phyloP scores from a whole-genome alignment of 2,113 vertebrate genomes.

The Romanogobio albipinnatus region DNA sequence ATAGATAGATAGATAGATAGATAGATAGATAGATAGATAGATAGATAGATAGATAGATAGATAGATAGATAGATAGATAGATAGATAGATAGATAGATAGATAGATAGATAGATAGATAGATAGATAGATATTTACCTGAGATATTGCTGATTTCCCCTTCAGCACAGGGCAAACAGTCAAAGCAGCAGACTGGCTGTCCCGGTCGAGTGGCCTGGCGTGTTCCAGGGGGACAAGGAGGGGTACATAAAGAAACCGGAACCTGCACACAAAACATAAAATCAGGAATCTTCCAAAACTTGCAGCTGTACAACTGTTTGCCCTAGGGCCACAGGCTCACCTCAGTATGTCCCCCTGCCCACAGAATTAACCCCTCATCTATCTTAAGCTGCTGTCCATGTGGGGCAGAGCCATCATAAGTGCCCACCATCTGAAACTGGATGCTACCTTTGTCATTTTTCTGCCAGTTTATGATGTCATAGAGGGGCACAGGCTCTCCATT shows the following conservation, averaged over 20 bases:
- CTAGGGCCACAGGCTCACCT: slow-evolving; percentile 58
- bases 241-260: slow-evolving; percentile 74
- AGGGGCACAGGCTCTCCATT: slow-evolving; percentile 77
- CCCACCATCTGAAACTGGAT: slow-evolving; percentile 75
- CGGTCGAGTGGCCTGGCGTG: slow-evolving; percentile 65
- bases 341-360: slow-evolving; percentile 67
- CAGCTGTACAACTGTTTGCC: neutral
- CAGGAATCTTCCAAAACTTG: neutral
- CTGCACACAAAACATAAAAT: slow-evolving; percentile 53
- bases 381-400: slow-evolving; percentile 62
- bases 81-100: neutral
- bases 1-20: no score
- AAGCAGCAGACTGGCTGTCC: slow-evolving; percentile 74
- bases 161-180: slow-evolving; percentile 76
- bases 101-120: neutral
- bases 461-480: slow-evolving; percentile 82
- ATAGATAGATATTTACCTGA: slow-evolving; percentile 61
- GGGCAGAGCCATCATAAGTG: slow-evolving; percentile 74
- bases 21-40: no score
- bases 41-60: no score
- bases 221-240: slow-evolving; percentile 69
- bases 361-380: slow-evolving; percentile 67
- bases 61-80: no score
- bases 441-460: slow-evolving; percentile 62
- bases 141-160: slow-evolving; percentile 74